Percentiles rank a stretch among this genome's conserved stretches.
Evolutionary conservation across 2,113 vertebrate species (phyloP).

Genomic region (Cavia porcellus): DNA sequence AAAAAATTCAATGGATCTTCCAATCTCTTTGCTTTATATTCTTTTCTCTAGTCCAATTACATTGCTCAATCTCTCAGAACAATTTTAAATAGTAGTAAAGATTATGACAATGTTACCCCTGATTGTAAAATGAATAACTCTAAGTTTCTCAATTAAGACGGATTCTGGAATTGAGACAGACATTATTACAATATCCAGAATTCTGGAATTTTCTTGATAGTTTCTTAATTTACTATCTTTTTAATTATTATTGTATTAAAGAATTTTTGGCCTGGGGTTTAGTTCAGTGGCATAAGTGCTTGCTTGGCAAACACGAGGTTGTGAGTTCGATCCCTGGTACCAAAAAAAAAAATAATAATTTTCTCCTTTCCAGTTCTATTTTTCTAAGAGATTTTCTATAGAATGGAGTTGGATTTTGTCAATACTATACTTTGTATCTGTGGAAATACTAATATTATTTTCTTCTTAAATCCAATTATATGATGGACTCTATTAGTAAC

Average conservation of each 20-base stretch:
- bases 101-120: neutral
- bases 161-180: neutral
- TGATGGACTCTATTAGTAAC: neutral
- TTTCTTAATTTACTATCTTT: neutral
- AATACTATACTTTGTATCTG: neutral
- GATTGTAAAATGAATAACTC: neutral
- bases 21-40: neutral
- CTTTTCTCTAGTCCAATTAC: neutral
- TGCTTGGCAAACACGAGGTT: too few species aligned
- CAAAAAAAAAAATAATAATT: neutral
- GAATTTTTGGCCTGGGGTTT: too few species aligned
- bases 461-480: neutral
- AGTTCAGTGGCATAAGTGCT: too few species aligned
- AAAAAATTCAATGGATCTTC: neutral
- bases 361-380: neutral
- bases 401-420: neutral
- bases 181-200: neutral
- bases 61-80: neutral
- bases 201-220: neutral
- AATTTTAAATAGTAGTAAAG: neutral
- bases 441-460: neutral
- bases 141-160: neutral
- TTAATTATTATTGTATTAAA: neutral
- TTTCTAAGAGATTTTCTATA: neutral
- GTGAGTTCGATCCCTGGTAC: too few species aligned